Evolutionary conservation across 2,888 invertebrate species (phyloP).

Genomic region (Drosophila diplacantha): DNA sequence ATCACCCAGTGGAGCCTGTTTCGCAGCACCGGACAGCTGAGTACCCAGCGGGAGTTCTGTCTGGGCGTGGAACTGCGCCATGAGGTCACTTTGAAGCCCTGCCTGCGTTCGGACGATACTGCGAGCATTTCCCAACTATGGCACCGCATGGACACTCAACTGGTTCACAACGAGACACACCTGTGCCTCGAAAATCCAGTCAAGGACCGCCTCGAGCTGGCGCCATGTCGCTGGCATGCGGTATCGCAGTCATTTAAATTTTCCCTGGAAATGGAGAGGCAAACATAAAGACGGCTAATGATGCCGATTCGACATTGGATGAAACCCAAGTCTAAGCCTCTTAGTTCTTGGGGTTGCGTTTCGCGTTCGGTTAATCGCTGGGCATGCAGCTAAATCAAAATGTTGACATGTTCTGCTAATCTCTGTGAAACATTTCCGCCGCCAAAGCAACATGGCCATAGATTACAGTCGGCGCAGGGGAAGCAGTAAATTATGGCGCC

Average conservation of each 20-base stretch:
- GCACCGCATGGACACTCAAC: slow-evolving; percentile 69
- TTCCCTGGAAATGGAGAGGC: slow-evolving; percentile 73
- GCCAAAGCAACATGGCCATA: slow-evolving; percentile 38
- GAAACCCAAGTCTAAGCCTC: slow-evolving; percentile 12
- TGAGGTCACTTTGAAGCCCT: slow-evolving; percentile 28
- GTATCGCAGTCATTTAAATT: slow-evolving; percentile 76
- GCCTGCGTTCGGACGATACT: slow-evolving; percentile 12
- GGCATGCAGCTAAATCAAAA: slow-evolving; percentile 55
- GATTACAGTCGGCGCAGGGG: slow-evolving; percentile 41
- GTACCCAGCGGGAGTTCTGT: slow-evolving; percentile 55
- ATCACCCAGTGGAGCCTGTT: slow-evolving; percentile 71
- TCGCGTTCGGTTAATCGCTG: not conserved
- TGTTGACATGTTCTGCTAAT: slow-evolving; percentile 55
- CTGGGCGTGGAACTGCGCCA: slow-evolving; percentile 42
- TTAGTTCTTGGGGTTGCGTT: slow-evolving; percentile 1
- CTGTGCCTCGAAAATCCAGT: slow-evolving; percentile 75
- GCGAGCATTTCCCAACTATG: slow-evolving; percentile 61
- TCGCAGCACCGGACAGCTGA: slow-evolving; percentile 57
- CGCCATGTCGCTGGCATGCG: slow-evolving; percentile 69
- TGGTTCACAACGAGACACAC: slow-evolving; percentile 67
- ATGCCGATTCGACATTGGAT: slow-evolving; percentile 16
- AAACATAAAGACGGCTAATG: slow-evolving; percentile 37
- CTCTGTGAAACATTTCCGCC: slow-evolving; percentile 66
- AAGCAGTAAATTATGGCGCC: slow-evolving; percentile 60
- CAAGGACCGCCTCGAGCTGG: slow-evolving; percentile 63